Conservation (phyloP, 92 coral and sea anemone genomes). For the Bergia sp. region DNA sequence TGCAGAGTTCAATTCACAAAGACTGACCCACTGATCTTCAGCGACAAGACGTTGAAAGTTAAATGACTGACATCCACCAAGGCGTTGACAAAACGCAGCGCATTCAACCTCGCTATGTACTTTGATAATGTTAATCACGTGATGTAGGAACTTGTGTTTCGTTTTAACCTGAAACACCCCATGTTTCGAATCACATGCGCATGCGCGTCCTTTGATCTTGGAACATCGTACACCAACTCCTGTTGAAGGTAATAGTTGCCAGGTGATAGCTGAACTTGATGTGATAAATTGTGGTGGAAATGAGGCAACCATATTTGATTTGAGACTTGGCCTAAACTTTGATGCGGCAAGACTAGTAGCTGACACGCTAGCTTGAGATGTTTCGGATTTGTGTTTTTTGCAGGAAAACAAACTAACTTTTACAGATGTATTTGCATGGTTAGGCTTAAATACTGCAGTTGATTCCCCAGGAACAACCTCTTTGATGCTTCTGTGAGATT, state of each 20-base stretch:
- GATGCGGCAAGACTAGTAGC: neutral
- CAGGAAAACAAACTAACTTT: neutral
- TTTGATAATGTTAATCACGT: neutral
- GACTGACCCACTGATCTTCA: neutral
- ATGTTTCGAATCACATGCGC: neutral
- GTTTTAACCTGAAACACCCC: neutral
- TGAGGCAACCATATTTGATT: neutral
- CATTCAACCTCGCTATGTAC: conserved; percentile 27
- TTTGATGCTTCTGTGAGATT: neutral
- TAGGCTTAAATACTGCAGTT: neutral
- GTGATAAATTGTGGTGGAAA: neutral
- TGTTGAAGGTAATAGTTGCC: neutral
- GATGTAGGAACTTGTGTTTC: neutral
- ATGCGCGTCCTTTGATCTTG: neutral
- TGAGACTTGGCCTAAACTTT: neutral
- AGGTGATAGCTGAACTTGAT: neutral
- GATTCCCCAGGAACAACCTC: neutral
- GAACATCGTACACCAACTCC: neutral
- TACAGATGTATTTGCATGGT: neutral
- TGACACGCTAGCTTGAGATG: too few species aligned
- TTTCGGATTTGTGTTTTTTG: too few species aligned
- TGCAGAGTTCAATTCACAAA: conserved; percentile 10
- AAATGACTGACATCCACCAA: neutral
- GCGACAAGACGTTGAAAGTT: neutral
- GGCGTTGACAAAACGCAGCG: conserved; percentile 1